These are phyloP conservation scores for Asobara japonica DNA, from an alignment of 1,140 invertebrate species.

Conservation along the genomic window DNA sequence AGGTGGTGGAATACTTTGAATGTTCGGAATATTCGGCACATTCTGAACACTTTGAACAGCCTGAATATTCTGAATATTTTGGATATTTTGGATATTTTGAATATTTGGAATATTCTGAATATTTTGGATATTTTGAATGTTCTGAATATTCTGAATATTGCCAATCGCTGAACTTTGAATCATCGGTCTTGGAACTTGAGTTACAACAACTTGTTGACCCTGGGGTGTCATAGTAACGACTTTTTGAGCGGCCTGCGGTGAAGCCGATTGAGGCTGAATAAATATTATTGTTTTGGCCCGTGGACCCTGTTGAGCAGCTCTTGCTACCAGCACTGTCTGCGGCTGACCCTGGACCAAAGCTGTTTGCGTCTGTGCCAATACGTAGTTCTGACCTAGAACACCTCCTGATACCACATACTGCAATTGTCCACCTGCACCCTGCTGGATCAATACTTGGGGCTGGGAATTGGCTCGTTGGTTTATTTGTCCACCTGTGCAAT, in stretches of 20 bases:
- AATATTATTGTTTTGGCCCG: constrained; percentile 79
- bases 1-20: constrained; percentile 50
- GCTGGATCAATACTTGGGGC: constrained; percentile 61
- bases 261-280: constrained; percentile 71
- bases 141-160: too few relatives aligned
- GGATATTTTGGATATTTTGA: too few relatives aligned
- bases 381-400: constrained; percentile 69
- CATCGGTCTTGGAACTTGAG: constrained; percentile 66
- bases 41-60: too few relatives aligned
- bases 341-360: constrained; percentile 71
- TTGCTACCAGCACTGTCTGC: constrained; percentile 72
- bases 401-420: constrained; percentile 70
- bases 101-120: too few relatives aligned
- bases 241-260: constrained; percentile 63
- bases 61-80: too few relatives aligned
- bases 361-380: constrained; percentile 73
- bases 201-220: constrained; percentile 74
- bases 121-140: too few relatives aligned
- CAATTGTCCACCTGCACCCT: constrained; percentile 57
- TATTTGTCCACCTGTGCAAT: constrained; percentile 57
- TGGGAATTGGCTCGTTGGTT: constrained; percentile 60
- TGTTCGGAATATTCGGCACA: too few relatives aligned
- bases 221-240: constrained; percentile 74
- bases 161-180: constrained; percentile 65
- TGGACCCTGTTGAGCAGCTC: constrained; percentile 71